These are phyloP conservation scores for Phaethornis superciliosus DNA, from an alignment of 2,113 vertebrate genomes.

Conservation along the genomic window DNA sequence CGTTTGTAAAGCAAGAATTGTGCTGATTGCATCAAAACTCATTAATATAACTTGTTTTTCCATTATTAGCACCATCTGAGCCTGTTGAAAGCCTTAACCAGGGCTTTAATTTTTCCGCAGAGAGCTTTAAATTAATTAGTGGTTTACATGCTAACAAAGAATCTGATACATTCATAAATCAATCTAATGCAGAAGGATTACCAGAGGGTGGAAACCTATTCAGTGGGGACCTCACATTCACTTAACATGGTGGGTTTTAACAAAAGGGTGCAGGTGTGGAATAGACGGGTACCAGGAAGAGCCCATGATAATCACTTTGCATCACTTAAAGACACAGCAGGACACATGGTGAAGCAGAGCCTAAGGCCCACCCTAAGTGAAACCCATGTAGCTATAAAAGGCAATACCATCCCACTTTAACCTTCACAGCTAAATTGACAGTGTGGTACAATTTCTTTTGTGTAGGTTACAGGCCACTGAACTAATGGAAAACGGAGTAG, in stretches of 20 bases:
- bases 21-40: conserved; percentile 69
- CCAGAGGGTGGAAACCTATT: conserved; percentile 71
- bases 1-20: conserved; percentile 64
- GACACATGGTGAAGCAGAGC: conserved; percentile 84
- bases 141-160: conserved; percentile 83
- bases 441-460: conserved; percentile 68
- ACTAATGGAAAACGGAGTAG: conserved; percentile 64
- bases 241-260: conserved; percentile 73
- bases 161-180: conserved; percentile 82
- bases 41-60: conserved; percentile 75
- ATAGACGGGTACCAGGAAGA: conserved; percentile 72
- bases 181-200: conserved; percentile 75
- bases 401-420: conserved; percentile 73
- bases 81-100: conserved; percentile 80
- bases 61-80: conserved; percentile 82
- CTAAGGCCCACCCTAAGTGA: conserved; percentile 74
- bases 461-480: conserved; percentile 62
- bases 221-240: conserved; percentile 77
- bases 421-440: conserved; percentile 80
- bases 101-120: conserved; percentile 82
- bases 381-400: conserved; percentile 76
- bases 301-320: conserved; percentile 85
- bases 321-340: conserved; percentile 79
- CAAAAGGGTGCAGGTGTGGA: conserved; percentile 83
- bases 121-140: conserved; percentile 92